These are phyloP conservation scores for Sebastes kiyomatsui DNA, from an alignment of 2,797 vertebrate genomes.

Conservation along the genomic window DNA sequence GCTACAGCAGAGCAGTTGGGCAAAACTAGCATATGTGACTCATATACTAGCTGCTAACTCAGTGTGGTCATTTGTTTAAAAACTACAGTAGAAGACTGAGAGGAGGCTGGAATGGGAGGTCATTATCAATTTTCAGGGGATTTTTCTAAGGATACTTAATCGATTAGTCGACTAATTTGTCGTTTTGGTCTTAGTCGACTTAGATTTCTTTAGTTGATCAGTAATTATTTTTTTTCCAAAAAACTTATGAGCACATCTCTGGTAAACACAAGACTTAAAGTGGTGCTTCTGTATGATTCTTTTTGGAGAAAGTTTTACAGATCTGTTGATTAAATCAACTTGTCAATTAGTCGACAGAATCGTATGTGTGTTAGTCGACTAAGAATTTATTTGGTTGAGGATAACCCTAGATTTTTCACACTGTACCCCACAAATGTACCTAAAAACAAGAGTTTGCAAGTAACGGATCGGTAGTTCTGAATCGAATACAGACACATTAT, in stretches of 20 bases:
- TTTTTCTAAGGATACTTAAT: neutral
- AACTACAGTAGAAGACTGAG: neutral
- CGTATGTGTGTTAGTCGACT: too few relatives aligned
- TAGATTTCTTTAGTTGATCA: too few relatives aligned
- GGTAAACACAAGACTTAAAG: too few relatives aligned
- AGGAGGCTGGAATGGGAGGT: neutral
- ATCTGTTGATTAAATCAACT: too few relatives aligned
- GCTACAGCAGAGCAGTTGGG: constrained; percentile 40
- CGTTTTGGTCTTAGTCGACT: too few relatives aligned
- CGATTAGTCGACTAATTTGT: too few relatives aligned
- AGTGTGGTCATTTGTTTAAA: constrained; percentile 38
- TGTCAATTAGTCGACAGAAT: too few relatives aligned
- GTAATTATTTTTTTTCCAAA: rapidly evolving
- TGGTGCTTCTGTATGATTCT: too few relatives aligned
- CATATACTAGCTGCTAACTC: constrained; percentile 26
- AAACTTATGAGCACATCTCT: too few relatives aligned
- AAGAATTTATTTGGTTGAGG: too few relatives aligned
- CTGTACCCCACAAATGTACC: neutral
- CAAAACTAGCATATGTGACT: constrained; percentile 32
- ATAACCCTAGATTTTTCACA: neutral
- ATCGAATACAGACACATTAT: neutral
- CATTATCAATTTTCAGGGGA: neutral
- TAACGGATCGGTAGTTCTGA: neutral
- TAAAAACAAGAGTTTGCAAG: neutral
- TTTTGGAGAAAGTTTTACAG: too few relatives aligned